A percentile compares a stretch with the other conserved stretches of the same genome.
Evolutionary conservation across 1,140 invertebrate genomes (phyloP).

Genomic region (Drosophila nigrodunni): DNA sequence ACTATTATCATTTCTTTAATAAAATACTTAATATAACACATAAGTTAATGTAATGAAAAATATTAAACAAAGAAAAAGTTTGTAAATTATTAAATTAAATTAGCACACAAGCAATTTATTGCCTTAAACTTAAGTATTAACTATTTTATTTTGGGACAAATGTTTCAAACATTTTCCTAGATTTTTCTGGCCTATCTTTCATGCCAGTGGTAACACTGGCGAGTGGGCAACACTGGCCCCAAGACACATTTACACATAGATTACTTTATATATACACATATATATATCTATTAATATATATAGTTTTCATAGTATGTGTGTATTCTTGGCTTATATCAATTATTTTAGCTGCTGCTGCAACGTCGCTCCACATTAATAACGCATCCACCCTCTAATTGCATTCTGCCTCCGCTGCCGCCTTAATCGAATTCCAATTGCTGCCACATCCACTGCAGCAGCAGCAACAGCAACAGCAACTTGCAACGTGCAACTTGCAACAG

Average conservation of each 20-base stretch:
- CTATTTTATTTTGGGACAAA: too few relatives aligned
- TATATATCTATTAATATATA: slow-evolving; percentile 1
- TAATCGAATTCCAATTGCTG: slow-evolving; percentile 74
- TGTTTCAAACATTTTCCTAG: too few relatives aligned
- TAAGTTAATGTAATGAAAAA: too few relatives aligned
- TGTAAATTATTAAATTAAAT: too few relatives aligned
- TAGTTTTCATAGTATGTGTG: slow-evolving; percentile 2
- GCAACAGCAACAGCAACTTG: slow-evolving; percentile 10
- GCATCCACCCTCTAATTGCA: slow-evolving; percentile 84
- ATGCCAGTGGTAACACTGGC: too few relatives aligned
- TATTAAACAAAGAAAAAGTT: too few relatives aligned
- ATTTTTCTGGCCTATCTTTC: too few relatives aligned
- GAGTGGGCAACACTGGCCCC: too few relatives aligned
- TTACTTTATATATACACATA: slow-evolving; percentile 10
- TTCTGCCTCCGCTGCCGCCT: slow-evolving; percentile 55
- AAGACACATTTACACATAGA: slow-evolving; percentile 9
- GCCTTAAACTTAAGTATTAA: too few relatives aligned
- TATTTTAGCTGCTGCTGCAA: slow-evolving; percentile 25
- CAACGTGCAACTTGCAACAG: slow-evolving; percentile 29
- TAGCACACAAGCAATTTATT: too few relatives aligned
- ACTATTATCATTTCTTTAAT: too few relatives aligned
- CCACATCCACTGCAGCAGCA: slow-evolving; percentile 6
- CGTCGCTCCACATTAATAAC: slow-evolving; percentile 83
- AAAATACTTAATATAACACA: too few relatives aligned
- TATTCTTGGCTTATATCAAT: slow-evolving; percentile 56